A percentile compares a stretch with the other conserved stretches of the same genome.
Conservation (phyloP, 2,888 invertebrate genomes). For the Lutraria lutraria region DNA sequence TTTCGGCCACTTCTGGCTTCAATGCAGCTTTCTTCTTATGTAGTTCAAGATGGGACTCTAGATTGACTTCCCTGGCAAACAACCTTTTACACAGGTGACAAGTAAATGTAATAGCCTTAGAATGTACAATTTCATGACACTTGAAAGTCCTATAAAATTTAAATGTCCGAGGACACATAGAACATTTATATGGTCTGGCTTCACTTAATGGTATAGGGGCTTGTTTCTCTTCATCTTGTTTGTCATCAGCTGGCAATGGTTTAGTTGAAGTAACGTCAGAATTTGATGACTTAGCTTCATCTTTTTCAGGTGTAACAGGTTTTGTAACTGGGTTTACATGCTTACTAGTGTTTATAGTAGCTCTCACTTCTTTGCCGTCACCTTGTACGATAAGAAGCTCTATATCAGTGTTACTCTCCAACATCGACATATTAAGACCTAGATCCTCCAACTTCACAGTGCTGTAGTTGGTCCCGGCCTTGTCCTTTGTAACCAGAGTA, state of each 20-base stretch:
- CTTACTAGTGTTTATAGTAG: conserved; percentile 48
- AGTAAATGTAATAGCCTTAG: conserved; percentile 44
- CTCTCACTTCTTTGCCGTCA: conserved; percentile 59
- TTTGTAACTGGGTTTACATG: conserved; percentile 16
- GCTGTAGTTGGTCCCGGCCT: conserved; percentile 56
- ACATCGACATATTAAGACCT: conserved; percentile 49
- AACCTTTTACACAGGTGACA: conserved; percentile 57
- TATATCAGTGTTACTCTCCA: conserved; percentile 59
- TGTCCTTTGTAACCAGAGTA: conserved; percentile 61
- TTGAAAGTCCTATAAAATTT: conserved; percentile 54
- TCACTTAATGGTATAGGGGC: conserved; percentile 23
- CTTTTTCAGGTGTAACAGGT: neutral
- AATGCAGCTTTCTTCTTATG: conserved; percentile 52
- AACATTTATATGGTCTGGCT: conserved; percentile 55
- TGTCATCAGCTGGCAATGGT: neutral
- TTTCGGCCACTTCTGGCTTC: conserved; percentile 12
- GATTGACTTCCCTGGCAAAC: conserved; percentile 58
- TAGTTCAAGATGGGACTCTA: conserved; percentile 55
- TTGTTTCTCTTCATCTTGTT: neutral
- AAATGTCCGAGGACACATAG: conserved; percentile 63
- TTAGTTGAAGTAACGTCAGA: neutral
- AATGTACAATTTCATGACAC: conserved; percentile 59
- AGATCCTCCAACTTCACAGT: conserved; percentile 55
- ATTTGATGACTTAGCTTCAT: neutral
- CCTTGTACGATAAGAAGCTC: conserved; percentile 63